Evolutionary conservation across 1,140 invertebrate genomes (phyloP), one percentile per base, ranked within the genome.

Genomic region (Drosophila erecta): DNA sequence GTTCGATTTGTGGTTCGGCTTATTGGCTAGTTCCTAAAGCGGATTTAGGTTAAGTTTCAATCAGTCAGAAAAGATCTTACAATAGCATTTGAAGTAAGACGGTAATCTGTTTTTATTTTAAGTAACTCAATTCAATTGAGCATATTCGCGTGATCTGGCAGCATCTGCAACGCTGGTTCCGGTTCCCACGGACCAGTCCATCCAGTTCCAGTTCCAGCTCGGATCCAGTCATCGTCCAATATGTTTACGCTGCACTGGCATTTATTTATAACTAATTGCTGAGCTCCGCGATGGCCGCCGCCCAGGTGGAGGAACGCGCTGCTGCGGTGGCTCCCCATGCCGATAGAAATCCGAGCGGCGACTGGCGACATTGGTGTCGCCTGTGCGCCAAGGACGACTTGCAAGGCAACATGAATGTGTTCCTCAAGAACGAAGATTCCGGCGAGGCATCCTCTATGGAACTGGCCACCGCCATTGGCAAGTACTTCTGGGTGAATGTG

Each of bases 401-500:
- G 5, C 44, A 83, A 22, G 65, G 76, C 8, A 90, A 89, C 33
- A 79, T 87, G 6, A 87, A 87, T 54, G 78, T 91, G 17, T 86
- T 91, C 11, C 47, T 90, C 0, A 86, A 90, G 12, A 61, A 76
- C 27, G 84, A 90, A n/a, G 60, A 83, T 10, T 53, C 24, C 27
- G 15, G 37, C n/a, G 10, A 35, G 17, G 20, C 64, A 22, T 22
- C 51, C 37, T 46, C 40, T 0, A 59, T 44, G 24, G 81, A 76
- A 11, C 14, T 91, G 41, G 81, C 79, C 49, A 80, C 79, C 20
- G 90, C 90, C 6, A 84, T 91, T 12, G 69, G 71, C 14, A 91
- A 87, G 77, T 91, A 87, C 54, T 91, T 91, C 38, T 86, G 79
- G 79, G 76, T 91, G 27, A 75, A 90, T 66, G 89, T 91, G 38